Evolutionary conservation across 1,140 invertebrate genomes (phyloP), one percentile per base, ranked within the genome.

Genomic region (Lepidurus arcticus): DNA sequence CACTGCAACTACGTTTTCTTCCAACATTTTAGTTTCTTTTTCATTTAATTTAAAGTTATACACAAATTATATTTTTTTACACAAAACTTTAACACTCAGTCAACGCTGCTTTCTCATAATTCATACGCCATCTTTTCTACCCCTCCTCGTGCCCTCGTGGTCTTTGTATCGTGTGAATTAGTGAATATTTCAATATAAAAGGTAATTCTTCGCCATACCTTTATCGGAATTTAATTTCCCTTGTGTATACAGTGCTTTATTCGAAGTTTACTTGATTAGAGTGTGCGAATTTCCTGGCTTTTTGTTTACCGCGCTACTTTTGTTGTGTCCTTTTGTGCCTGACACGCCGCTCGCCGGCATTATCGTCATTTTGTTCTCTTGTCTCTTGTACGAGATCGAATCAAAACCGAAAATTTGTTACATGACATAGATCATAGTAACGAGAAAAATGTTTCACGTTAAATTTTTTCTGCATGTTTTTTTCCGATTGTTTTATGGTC

Each of bases 131-230:
- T 65, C 53, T 65, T 65, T 65, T 65, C 53, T 65, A 65, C 53
- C 53, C 53, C 53, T 65, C 53, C 53, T 65, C 53, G 53, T 65
- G 53, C 53, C 53, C 53, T 65, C 53, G 53, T 65, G 53, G 53
- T 65, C 53, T 65, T 65, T 65, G 53, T 65, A 65, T 65, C 53
- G 53, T 65, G 53, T 65, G 53, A 65, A 65, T 65, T 65, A 65
- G 53, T 65, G 53, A 65, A 65, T n/a, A n/a, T 65, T 65, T n/a
- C 16, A 21, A 5, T 21, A 16, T n/a, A 21, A 65, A 16, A 65
- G 53, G 53, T 65, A 65, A 65, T 34, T 34, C 34, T 34, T 34
- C 34, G 34, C 34, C 34, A 3, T 34, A 34, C 34, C 34, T 34
- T 34, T 34, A 34, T 34, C 34, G 34, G 34, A 21, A 65, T 65